Evolutionary conservation across 2,113 vertebrate species (phyloP).

Genomic region (Aramus guarauna): DNA sequence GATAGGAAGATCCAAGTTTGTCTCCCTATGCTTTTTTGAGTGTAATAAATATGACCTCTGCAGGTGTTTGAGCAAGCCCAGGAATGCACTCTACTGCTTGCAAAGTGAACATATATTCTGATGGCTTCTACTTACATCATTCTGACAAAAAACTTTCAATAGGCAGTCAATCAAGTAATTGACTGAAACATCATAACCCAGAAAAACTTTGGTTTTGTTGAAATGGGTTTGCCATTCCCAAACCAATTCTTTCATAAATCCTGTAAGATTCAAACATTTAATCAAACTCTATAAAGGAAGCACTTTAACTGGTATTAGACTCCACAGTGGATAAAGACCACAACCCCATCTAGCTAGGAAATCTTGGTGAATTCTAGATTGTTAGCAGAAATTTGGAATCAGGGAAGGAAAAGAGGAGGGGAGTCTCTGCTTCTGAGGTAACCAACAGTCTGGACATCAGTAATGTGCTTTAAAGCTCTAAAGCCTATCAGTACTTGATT

Average conservation of each 20-base stretch:
- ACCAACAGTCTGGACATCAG: not conserved
- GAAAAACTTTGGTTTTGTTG: not conserved
- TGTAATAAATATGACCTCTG: not conserved
- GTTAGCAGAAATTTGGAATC: not conserved
- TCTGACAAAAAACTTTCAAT: not conserved
- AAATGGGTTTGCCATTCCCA: not conserved
- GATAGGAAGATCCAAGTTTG: not conserved
- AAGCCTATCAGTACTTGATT: not conserved
- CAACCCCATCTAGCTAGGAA: not conserved
- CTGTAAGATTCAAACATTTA: not conserved
- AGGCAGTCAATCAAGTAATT: not conserved
- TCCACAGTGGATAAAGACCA: not conserved
- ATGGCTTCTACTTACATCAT: not conserved
- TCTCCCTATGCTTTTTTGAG: not conserved
- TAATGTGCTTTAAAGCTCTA: not conserved
- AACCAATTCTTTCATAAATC: not conserved
- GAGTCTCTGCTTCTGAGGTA: not conserved
- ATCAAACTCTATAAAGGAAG: not conserved
- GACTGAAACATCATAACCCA: not conserved
- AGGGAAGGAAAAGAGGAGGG: not conserved
- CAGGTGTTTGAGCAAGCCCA: not conserved
- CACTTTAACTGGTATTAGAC: not conserved
- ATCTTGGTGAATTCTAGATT: not conserved
- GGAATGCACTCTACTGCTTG: not conserved
- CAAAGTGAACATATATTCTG: not conserved